Conservation (phyloP, 2,113 vertebrate species). For the Melierax canorus region DNA sequence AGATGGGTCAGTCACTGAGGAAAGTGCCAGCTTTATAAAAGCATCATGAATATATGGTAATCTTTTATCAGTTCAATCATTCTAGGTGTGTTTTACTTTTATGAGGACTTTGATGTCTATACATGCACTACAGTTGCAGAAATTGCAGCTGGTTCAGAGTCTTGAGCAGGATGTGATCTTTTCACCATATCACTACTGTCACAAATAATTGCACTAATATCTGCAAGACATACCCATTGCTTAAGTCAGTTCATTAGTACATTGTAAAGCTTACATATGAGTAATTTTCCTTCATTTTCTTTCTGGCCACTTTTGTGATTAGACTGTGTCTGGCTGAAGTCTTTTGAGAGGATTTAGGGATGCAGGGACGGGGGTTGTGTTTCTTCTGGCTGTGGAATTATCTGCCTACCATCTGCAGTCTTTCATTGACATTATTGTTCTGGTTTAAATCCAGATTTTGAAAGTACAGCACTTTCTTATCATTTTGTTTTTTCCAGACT, state of each 20-base stretch:
- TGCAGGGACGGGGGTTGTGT: background rate
- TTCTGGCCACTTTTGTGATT: background rate
- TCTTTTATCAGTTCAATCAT: background rate
- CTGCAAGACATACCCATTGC: background rate
- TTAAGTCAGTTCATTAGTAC: background rate
- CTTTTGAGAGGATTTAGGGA: constrained; percentile 6
- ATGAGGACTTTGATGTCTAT: background rate
- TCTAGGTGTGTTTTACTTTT: background rate
- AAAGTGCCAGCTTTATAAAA: background rate
- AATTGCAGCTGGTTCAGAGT: background rate
- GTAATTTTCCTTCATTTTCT: constrained; percentile 32
- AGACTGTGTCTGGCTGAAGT: background rate
- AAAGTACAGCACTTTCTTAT: background rate
- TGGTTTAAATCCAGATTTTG: constrained; percentile 17
- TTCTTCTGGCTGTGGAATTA: background rate
- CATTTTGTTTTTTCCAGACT: background rate
- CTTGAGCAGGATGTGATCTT: background rate
- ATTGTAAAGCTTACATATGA: background rate
- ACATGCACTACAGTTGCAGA: background rate
- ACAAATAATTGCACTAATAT: background rate
- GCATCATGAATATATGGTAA: background rate
- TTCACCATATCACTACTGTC: background rate
- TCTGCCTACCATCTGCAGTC: constrained; percentile 19
- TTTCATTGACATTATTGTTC: background rate
- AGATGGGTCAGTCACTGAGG: background rate